Percentiles rank a stretch among this genome's conserved stretches.
These are phyloP conservation scores for Apis dorsata DNA, from an alignment of 1,140 invertebrate genomes.

Conservation along the genomic window DNA sequence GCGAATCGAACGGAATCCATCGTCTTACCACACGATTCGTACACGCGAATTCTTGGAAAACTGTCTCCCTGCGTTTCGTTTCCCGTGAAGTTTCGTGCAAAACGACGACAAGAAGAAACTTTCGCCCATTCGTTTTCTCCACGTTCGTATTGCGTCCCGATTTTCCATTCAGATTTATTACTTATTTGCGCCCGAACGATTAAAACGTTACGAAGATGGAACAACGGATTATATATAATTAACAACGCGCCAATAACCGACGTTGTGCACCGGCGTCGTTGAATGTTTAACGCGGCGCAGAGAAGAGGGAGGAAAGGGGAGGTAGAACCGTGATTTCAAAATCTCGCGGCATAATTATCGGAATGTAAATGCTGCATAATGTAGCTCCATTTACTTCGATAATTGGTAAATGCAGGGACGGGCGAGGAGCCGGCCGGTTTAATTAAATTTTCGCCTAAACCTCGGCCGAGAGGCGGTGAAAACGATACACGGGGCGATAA, in stretches of 20 bases:
- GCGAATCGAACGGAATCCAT: slow-evolving; percentile 36
- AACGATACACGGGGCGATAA: neutral
- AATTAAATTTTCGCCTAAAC: slow-evolving; percentile 42
- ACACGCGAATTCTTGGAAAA: slow-evolving; percentile 31
- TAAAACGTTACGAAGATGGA: neutral
- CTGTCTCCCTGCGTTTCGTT: neutral
- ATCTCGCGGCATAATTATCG: slow-evolving; percentile 28
- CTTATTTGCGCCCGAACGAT: too few species aligned
- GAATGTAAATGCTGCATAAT: slow-evolving; percentile 38
- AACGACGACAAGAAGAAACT: too few species aligned
- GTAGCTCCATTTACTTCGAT: slow-evolving; percentile 36
- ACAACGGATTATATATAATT: slow-evolving; percentile 8
- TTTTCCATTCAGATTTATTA: too few species aligned
- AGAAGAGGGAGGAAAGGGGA: too few species aligned
- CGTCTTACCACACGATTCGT: neutral
- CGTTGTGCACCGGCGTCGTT: neutral
- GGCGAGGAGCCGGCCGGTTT: neutral
- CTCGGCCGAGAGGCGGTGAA: neutral
- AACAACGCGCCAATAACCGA: neutral
- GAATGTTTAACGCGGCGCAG: slow-evolving; percentile 9
- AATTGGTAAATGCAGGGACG: slow-evolving; percentile 24
- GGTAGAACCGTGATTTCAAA: neutral
- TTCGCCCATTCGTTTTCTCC: neutral
- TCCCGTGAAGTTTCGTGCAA: too few species aligned
- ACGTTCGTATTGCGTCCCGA: neutral